Evolutionary conservation across 2,797 vertebrate genomes (phyloP).

Genomic region (Pangasius krempfi): DNA sequence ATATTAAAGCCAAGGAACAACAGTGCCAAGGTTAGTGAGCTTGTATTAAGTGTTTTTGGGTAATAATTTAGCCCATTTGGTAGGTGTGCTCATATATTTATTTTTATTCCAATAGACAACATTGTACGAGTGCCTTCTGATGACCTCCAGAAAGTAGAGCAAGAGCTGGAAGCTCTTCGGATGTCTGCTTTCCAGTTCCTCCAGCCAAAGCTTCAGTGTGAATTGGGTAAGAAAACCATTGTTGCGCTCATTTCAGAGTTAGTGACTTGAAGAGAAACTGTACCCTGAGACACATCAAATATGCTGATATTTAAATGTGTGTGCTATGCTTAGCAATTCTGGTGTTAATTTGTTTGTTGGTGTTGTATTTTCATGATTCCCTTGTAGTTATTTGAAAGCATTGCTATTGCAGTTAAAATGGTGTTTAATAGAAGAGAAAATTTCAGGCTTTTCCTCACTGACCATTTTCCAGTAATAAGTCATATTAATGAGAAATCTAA

Average conservation of each 20-base stretch:
- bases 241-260: not conserved
- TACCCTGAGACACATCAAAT: not conserved
- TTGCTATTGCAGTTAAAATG: not conserved
- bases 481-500: too few relatives aligned
- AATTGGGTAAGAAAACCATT: constrained; percentile 80
- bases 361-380: not conserved
- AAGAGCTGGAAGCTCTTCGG: constrained; percentile 78
- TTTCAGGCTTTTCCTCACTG: too few relatives aligned
- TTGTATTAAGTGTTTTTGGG: not conserved
- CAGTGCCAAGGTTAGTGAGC: constrained; percentile 38
- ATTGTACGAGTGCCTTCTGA: constrained; percentile 59
- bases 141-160: constrained; percentile 74
- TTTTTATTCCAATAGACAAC: constrained; percentile 61
- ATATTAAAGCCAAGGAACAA: constrained; percentile 47
- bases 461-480: too few relatives aligned
- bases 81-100: not conserved
- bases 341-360: not conserved
- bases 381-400: not conserved
- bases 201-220: constrained; percentile 80
- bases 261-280: not conserved
- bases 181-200: constrained; percentile 77
- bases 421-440: not conserved
- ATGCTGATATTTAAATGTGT: not conserved
- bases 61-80: not conserved
- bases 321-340: not conserved